Evolutionary conservation across 2,888 invertebrate species (phyloP), one percentile per base, ranked within the genome.

Genomic region (Parasteatoda lunata): DNA sequence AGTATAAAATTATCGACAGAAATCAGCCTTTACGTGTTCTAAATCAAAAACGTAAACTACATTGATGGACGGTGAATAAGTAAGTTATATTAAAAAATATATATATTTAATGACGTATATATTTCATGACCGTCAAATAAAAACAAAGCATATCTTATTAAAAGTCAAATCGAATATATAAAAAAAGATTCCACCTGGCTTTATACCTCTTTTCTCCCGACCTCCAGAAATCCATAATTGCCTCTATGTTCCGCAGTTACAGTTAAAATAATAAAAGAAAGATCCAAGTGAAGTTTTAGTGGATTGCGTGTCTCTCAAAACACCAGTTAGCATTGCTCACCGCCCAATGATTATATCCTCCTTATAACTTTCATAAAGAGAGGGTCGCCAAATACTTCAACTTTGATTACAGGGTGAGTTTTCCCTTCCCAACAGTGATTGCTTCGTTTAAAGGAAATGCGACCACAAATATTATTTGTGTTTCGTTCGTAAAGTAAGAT

Each of bases 371-470:
- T 49, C 79, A 64, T 52, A 59, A 59, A 78, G 69, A 54, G 52
- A 59, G 49, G 52, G 52, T 48, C 65, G 48, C 68, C 64, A 81
- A 81, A 81, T 66, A 83, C 71, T 77, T 71, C 65, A 83, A 51
- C 83, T 83, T 64, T 70, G 83, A 83, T 83, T 83, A 71, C 83
- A 77, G 70, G 51, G 70, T 52, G 69, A 65, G 59, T 48, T 47
- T 70, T 48, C 47, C 49, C 15, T 59, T 65, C 70, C 15, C 64
- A 47, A 45, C 65, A 77, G 70, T 77, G 83, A 83, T 83, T 77
- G 83, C 80, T 48, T 52, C 54, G 72, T 52, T 45, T 81, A 51
- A 66, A 13, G 9, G 30, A 6, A 30, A 59, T 9, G 13, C 66
- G 59, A n/a, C 13, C 30, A 30, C 30, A 30, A 30, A 30, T 30